These are phyloP conservation scores for Tricholaema leucomelas DNA, from an alignment of 2,113 vertebrate genomes.

Conservation along the genomic window DNA sequence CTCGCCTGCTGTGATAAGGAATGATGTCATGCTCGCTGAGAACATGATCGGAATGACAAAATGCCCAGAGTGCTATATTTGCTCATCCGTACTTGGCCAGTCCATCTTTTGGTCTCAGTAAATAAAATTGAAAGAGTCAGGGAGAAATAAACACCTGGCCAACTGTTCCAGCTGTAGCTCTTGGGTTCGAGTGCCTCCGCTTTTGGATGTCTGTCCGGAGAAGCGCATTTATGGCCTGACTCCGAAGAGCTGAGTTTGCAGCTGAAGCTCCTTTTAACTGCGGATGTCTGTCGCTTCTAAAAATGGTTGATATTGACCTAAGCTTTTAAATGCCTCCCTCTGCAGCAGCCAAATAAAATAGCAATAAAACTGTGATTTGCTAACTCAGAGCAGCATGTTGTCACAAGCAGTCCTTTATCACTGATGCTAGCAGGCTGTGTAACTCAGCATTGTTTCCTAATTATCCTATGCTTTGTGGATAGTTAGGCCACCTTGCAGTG, in stretches of 20 bases:
- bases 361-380: neutral
- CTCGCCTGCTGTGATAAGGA: neutral
- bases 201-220: neutral
- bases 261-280: constrained; percentile 7
- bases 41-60: constrained; percentile 2
- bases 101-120: neutral
- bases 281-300: neutral
- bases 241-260: neutral
- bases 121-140: neutral
- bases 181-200: neutral
- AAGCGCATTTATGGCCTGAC: neutral
- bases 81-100: neutral
- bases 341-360: constrained; percentile 15
- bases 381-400: neutral
- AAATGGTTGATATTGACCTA: constrained; percentile 6
- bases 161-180: neutral
- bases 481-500: neutral
- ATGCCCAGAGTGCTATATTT: neutral
- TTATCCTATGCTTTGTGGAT: neutral
- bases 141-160: neutral
- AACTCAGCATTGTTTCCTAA: neutral
- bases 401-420: neutral
- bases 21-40: neutral
- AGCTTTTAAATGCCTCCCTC: neutral
- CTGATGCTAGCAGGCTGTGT: neutral